A percentile compares a stretch with the other conserved stretches of the same genome.
These are phyloP conservation scores for Habroteleia sp. DNA, from an alignment of 2,888 invertebrate species.

Conservation along the genomic window DNA sequence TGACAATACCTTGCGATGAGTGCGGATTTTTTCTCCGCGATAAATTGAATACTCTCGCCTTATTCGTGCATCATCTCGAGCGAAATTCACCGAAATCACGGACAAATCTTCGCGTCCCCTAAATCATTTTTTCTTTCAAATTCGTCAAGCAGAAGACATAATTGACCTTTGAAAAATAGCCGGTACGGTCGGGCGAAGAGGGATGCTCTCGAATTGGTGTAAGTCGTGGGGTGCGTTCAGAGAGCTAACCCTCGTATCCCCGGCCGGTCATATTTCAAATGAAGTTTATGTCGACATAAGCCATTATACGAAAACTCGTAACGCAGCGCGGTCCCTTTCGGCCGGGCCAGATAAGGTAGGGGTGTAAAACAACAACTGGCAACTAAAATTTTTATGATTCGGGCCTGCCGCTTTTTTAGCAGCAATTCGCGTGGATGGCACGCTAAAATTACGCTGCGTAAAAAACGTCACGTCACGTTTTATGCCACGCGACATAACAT, in stretches of 20 bases:
- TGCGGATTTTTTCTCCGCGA: no score
- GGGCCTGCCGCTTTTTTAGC: slow-evolving; percentile 22
- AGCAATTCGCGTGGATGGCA: slow-evolving; percentile 11
- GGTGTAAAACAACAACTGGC: slow-evolving; percentile 57
- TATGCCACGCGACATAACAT: no score
- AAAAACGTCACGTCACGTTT: slow-evolving; percentile 5
- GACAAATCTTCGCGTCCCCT: slow-evolving; percentile 13
- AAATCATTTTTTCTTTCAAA: slow-evolving; percentile 28
- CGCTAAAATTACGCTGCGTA: slow-evolving; percentile 20
- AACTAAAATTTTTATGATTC: slow-evolving; percentile 51
- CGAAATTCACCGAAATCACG: slow-evolving; percentile 7
- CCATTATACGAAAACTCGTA: slow-evolving; percentile 60
- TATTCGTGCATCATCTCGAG: neutral
- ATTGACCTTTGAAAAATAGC: slow-evolving; percentile 41
- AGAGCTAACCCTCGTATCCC: slow-evolving; percentile 41
- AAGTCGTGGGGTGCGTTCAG: slow-evolving; percentile 39
- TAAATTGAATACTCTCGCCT: slow-evolving; percentile 11
- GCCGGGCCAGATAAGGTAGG: slow-evolving; percentile 41
- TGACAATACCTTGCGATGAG: no score
- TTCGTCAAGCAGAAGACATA: slow-evolving; percentile 37
- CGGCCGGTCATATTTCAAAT: slow-evolving; percentile 55
- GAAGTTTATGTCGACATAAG: slow-evolving; percentile 59
- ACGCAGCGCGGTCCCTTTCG: slow-evolving; percentile 42
- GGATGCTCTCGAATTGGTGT: slow-evolving; percentile 23
- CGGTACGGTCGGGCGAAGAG: slow-evolving; percentile 6